Conservation (phyloP, 2,888 invertebrate genomes). For the Drosophila melanosoma region DNA sequence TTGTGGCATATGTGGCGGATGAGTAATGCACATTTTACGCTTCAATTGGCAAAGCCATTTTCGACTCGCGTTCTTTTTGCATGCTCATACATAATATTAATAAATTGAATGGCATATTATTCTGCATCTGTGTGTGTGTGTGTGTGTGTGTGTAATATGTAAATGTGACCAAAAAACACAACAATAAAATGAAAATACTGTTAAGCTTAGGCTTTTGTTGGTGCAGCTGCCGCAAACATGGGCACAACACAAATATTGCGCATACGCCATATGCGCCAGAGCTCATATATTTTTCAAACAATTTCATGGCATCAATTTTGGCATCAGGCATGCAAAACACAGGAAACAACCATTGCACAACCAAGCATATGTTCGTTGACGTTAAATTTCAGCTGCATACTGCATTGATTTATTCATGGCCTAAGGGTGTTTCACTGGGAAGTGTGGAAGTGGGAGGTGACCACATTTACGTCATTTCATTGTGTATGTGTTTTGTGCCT, state of each 20-base stretch:
- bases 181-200: constrained; percentile 4
- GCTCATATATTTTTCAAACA: constrained; percentile 54
- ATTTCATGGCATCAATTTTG: constrained; percentile 45
- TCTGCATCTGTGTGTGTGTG: constrained; percentile 21
- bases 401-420: constrained; percentile 55
- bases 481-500: background rate
- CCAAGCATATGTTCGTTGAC: constrained; percentile 7
- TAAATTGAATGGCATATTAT: constrained; percentile 71
- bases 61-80: constrained; percentile 28
- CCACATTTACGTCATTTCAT: constrained; percentile 21
- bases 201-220: constrained; percentile 71
- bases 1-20: constrained; percentile 57
- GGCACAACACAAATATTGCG: constrained; percentile 62
- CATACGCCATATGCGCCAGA: constrained; percentile 68
- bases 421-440: background rate
- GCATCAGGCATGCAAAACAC: constrained; percentile 53
- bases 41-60: constrained; percentile 75
- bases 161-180: constrained; percentile 23
- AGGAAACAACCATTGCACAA: constrained; percentile 35
- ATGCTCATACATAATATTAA: constrained; percentile 66
- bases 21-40: constrained; percentile 78
- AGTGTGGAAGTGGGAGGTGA: too few relatives aligned
- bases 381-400: constrained; percentile 38
- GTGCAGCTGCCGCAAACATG: constrained; percentile 65
- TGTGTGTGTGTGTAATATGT: constrained; percentile 23